Evolutionary conservation across 2,888 invertebrate genomes (phyloP).

Genomic region (Colletes collaris): DNA sequence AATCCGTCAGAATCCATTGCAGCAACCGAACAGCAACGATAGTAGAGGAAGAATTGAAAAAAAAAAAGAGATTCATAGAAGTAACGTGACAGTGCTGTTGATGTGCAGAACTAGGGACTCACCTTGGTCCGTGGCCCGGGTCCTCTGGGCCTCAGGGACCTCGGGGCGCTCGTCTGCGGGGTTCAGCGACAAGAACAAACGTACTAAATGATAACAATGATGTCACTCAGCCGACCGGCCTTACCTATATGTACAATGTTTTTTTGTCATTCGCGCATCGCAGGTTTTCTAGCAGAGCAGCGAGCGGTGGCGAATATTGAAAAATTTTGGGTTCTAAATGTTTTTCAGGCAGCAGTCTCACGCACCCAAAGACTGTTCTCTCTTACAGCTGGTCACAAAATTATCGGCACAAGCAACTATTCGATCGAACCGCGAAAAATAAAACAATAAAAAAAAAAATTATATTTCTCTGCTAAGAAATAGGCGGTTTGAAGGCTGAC

Average conservation of each 20-base stretch:
- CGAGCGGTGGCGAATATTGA: constrained; percentile 55
- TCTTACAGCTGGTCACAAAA: background rate
- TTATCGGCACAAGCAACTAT: no score
- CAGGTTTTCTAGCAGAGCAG: constrained; percentile 67
- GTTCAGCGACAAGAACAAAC: constrained; percentile 90
- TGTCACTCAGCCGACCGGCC: constrained; percentile 78
- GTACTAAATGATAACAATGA: constrained; percentile 86
- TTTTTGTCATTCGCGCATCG: constrained; percentile 71
- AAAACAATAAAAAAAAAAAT: no score
- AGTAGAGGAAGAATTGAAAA: background rate
- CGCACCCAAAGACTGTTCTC: constrained; percentile 11
- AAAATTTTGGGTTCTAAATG: constrained; percentile 19
- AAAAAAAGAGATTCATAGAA: background rate
- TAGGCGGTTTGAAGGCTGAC: no score
- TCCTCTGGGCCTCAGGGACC: constrained; percentile 80
- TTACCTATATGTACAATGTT: constrained; percentile 69
- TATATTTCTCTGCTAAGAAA: no score
- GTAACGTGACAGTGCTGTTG: constrained; percentile 29
- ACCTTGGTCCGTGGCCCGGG: constrained; percentile 84
- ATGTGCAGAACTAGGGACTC: constrained; percentile 70
- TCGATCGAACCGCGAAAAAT: no score
- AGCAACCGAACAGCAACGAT: background rate
- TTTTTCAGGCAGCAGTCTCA: constrained; percentile 34
- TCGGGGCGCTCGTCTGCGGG: constrained; percentile 85
- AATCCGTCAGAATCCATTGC: constrained; percentile 11